Base-by-base conservation (phyloP, 1,140 invertebrate species). In the Micrasema longulum region DNA sequence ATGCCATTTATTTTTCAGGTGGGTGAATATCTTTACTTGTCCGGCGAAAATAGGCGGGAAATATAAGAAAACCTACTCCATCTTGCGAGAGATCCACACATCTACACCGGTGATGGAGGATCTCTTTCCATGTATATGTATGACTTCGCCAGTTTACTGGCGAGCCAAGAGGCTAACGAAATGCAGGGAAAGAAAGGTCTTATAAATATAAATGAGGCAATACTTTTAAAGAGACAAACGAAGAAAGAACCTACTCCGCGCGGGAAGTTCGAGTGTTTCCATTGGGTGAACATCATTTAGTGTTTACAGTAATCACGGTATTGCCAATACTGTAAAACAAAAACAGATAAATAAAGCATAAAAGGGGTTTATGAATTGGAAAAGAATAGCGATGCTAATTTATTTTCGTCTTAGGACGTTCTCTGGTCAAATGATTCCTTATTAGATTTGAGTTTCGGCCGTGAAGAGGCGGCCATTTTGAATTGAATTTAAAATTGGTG, bases 191-290 rank as follows among this genome's bases (percentile, higher is more conserved):
- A 74, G 63, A 41, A 16, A 74, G 63, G 48, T 79, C 80, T 82
- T 80, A 84, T 84, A 82, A 82, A 84, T 84, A 84, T 82, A 83
- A 79, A 83, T 73, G 69, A 83, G 81, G 77, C 80, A 83, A 84
- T 84, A 79, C 82, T 82, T 82, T 84, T 82, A 83, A 74, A 75
- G 72, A 55, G 78, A 80, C 80, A 82, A 79, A 82, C 82, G 82
- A 80, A 79, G 77, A 76, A 73, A 57, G 53, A 4, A 45, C 65
- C 69, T 76, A 66, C 12, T 14, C 14, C 4, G 45, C 12, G 4
- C 38, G 35, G 35, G n/a, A n/a, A 26, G 57, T 11, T 2, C 38
- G 11, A 45, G 20, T 35, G 22, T 64, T 64, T 47, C 23, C n/a
- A 48, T 22, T 48, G 43, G 26, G n/a, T 64, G 41, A 64, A 64